These are phyloP conservation scores for Naso thynnoides DNA, from an alignment of 2,797 vertebrate species.

Conservation along the genomic window DNA sequence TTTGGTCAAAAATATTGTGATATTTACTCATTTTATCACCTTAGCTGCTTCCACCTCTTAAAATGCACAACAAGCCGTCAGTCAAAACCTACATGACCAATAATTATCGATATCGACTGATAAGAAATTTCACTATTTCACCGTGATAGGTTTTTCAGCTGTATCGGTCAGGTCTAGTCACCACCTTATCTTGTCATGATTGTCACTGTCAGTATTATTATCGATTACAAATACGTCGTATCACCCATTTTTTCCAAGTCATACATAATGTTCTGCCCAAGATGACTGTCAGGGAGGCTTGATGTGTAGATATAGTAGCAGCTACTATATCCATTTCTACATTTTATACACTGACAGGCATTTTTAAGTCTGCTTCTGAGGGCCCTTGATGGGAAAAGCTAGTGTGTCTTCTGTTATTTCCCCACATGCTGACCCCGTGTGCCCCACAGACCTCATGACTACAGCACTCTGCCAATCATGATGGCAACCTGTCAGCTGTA, in stretches of 20 bases:
- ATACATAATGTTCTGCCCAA: background rate
- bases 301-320: background rate
- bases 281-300: constrained; percentile 1
- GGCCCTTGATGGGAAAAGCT: constrained; percentile 25
- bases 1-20: too few species aligned
- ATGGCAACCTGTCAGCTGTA: constrained; percentile 68
- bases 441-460: constrained; percentile 74
- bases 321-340: too few species aligned
- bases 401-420: constrained; percentile 54
- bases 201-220: background rate
- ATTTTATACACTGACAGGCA: constrained; percentile 7
- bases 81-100: too few species aligned
- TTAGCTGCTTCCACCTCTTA: too few species aligned
- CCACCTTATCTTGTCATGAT: background rate
- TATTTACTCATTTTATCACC: too few species aligned
- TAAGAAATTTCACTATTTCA: too few species aligned
- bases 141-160: too few species aligned
- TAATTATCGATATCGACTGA: too few species aligned
- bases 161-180: too few species aligned
- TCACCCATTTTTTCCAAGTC: constrained; percentile 4
- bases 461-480: constrained; percentile 74
- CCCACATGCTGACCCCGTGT: constrained; percentile 61
- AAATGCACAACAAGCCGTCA: too few species aligned
- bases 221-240: background rate
- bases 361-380: constrained; percentile 26